Percentiles rank a stretch among this genome's conserved stretches.
Evolutionary conservation across 2,888 invertebrate genomes (phyloP).

Genomic region (Eupithecia centaureata): DNA sequence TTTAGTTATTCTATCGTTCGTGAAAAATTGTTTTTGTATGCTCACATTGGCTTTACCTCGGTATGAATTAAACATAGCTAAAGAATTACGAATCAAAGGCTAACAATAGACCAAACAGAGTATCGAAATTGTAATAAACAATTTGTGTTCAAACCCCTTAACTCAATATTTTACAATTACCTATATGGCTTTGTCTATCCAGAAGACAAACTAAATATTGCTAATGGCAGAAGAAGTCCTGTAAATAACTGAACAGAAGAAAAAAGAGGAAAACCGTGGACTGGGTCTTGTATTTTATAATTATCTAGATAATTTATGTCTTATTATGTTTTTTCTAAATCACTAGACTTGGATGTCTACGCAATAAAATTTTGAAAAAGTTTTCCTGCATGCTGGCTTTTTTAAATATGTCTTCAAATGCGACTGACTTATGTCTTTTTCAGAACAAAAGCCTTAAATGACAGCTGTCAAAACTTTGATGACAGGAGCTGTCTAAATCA

Average conservation of each 20-base stretch:
- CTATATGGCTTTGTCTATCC: too few species aligned
- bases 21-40: not conserved
- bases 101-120: too few species aligned
- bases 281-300: constrained; percentile 52
- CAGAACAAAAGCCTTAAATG: not conserved
- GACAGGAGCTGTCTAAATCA: not conserved
- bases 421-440: not conserved
- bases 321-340: not conserved
- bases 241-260: constrained; percentile 73
- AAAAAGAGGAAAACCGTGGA: constrained; percentile 59
- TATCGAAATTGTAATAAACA: not conserved
- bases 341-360: constrained; percentile 7
- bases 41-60: not conserved
- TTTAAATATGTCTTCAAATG: not conserved
- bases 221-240: constrained; percentile 55
- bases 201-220: constrained; percentile 7
- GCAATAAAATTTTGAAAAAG: constrained; percentile 18
- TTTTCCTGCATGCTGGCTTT: not conserved
- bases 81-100: too few species aligned
- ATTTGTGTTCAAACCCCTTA: not conserved
- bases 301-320: constrained; percentile 17
- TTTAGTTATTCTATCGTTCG: not conserved
- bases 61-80: not conserved
- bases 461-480: not conserved
- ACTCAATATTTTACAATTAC: too few species aligned